phyloP scores from a whole-genome alignment of 1,140 invertebrate genomes.

The Conus betulinus region DNA sequence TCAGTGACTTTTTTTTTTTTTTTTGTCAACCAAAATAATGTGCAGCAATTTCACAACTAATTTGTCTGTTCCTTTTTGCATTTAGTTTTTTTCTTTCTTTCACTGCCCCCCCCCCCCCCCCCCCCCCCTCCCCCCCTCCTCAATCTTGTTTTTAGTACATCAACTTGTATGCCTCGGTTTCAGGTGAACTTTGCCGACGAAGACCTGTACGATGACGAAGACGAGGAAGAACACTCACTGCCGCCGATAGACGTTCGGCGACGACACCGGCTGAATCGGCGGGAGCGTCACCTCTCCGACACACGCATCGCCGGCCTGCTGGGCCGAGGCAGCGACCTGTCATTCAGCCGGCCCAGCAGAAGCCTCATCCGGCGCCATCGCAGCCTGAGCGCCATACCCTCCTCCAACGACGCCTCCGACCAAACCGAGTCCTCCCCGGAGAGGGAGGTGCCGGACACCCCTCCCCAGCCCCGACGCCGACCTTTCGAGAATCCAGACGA shows the following conservation, averaged over 20 bases:
- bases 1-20: too few relatives aligned
- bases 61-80: too few relatives aligned
- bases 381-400: conserved; percentile 42
- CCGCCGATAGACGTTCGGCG: conserved; percentile 33
- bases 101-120: too few relatives aligned
- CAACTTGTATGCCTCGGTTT: background rate
- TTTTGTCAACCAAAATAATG: too few relatives aligned
- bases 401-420: conserved; percentile 27
- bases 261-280: background rate
- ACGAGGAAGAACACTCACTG: conserved; percentile 12
- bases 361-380: conserved; percentile 36
- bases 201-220: conserved; percentile 32
- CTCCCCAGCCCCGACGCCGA: background rate
- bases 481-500: background rate
- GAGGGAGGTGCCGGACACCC: background rate
- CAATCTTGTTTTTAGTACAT: too few relatives aligned
- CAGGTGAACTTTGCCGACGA: conserved; percentile 28
- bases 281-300: conserved; percentile 45
- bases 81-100: too few relatives aligned
- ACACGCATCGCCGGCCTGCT: conserved; percentile 52
- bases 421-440: conserved; percentile 28
- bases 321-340: background rate
- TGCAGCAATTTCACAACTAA: too few relatives aligned
- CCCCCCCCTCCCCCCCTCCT: too few relatives aligned
- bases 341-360: background rate